Base-by-base conservation (phyloP, 2,888 invertebrate species). In the Notocelia uddmanniana region DNA sequence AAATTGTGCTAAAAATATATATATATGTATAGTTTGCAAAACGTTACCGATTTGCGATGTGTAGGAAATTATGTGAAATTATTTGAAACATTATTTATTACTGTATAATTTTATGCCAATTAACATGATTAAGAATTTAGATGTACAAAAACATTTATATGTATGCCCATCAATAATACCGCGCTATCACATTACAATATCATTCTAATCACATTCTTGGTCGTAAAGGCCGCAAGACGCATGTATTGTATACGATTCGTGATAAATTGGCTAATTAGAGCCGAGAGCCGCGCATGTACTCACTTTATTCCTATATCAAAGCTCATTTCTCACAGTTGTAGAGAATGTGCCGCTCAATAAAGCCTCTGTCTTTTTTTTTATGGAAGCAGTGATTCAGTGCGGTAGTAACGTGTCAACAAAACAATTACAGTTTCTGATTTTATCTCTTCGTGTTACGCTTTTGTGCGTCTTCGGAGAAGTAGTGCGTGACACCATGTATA, bases 261-360 rank as follows among this genome's bases (percentile, higher is more conserved):
- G 84, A 89, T 84, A 85, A 88, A 88, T 86, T 80, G 81, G 82
- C 80, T 86, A 87, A 89, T 88, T 89, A 87, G 86, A 78, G 79
- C 70, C 76, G 81, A 80, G 78, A 81, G 77, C 75, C 74, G 83
- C 76, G 78, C 87, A 73, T 88, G 88, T 89, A 85, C 80, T 79
- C 85, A 85, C 85, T 88, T 89, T 85, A 86, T 80, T 86, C 81
- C 78, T 82, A 83, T 83, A 89, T 87, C 79, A 83, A 78, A 76
- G 78, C 74, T 84, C 81, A 89, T 89, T 86, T 88, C 83, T 90
- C 88, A 87, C 80, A 77, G 80, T 80, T 77, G 76, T 78, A 78
- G 75, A 78, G 76, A 75, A 79, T 77, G 79, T 80, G 75, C 75
- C 79, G 75, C 78, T 77, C 76, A 77, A 74, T 77, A 76, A 78